Base-by-base conservation (phyloP, 2,113 vertebrate species). In the Etia nguti region DNA sequence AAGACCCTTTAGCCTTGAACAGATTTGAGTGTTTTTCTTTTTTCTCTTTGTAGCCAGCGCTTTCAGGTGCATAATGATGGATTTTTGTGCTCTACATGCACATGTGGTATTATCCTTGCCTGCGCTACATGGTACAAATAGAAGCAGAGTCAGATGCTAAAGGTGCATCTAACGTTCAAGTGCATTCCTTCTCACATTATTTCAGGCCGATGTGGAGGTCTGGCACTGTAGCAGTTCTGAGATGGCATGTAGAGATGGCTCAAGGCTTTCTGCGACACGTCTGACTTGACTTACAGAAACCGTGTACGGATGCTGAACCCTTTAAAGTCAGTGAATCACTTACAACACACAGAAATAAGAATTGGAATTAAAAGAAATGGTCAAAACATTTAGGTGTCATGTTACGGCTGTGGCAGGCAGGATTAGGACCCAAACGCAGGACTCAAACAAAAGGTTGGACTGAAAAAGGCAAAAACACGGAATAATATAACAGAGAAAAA, bases 141-240 rank as follows among this genome's bases (percentile, higher is more conserved):
- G 29, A 43, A 16, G 0, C 20, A 68, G 34, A 65, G 60, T 22
- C 26, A 50, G 62, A 55, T 18, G 26, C 15, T 56, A 77, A 84
- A 26, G 12, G 15, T 2, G n/a, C 5, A 0, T n/a, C 3, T n/a
- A 29, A 22, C 8, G 0, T 77, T 54, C 18, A 0, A 34, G 18
- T 48, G 65, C 15, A 15, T 48, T 24, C 0, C 29, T 31, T 29
- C 81, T 55, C 24, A 48, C 13, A 2, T 48, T 77, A 8, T 81
- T 57, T 6, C 18, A 20, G 6, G n/a, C 43, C 2, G 43, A 48
- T 20, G 41, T 48, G 70, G 41, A 11, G 24, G 43, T 50, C 70
- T 77, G 73, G 3, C 46, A 2, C 43, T 2, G 73, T n/a, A 13
- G 46, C 73, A n/a, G 46, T 4, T 77, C 26, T n/a, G 16, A 77